Evolutionary conservation across 2,113 vertebrate genomes (phyloP).

Genomic region (Equus quagga): DNA sequence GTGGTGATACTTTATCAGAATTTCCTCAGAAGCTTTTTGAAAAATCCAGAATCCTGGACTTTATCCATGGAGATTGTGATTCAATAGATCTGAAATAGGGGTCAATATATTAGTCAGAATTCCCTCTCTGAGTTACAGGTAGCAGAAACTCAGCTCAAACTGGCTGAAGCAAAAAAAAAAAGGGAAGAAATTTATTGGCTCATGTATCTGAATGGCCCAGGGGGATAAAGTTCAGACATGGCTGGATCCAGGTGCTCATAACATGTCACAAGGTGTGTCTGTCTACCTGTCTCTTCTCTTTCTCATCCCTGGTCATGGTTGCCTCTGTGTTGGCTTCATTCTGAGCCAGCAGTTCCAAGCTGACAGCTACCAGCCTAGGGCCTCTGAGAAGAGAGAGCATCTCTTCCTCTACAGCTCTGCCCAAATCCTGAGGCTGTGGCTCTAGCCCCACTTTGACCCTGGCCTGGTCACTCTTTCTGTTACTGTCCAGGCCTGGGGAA

Average conservation of each 20-base stretch:
- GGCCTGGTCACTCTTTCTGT: background rate
- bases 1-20: background rate
- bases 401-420: background rate
- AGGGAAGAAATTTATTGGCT: background rate
- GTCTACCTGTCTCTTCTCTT: background rate
- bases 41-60: background rate
- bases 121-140: background rate
- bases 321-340: background rate
- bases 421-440: background rate
- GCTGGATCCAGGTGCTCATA: background rate
- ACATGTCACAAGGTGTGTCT: background rate
- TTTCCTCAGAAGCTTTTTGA: background rate
- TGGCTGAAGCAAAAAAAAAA: background rate
- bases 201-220: background rate
- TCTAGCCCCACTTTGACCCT: background rate
- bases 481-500: background rate
- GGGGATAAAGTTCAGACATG: background rate
- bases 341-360: background rate
- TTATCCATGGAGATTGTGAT: background rate
- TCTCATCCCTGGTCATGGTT: background rate
- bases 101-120: background rate
- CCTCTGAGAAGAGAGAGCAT: background rate
- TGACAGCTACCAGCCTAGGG: background rate
- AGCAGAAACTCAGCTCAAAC: slow-evolving; percentile 3
- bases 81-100: background rate